Conservation (phyloP, 2,113 vertebrate species). For the Caracal caracal region DNA sequence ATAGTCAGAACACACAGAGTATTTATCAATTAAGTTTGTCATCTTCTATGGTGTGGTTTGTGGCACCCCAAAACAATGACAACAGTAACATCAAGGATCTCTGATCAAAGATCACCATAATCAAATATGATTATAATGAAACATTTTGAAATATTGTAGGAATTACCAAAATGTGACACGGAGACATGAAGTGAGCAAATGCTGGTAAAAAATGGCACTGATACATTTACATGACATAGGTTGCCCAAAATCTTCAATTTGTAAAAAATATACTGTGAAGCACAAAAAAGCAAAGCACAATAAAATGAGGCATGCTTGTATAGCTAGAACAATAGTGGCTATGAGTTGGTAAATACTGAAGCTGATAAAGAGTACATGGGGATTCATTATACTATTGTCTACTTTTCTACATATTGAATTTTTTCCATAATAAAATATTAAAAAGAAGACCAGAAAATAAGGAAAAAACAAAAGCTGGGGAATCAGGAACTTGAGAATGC, state of each 20-base stretch:
- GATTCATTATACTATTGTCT: background rate
- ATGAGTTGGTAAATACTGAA: background rate
- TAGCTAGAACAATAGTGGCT: background rate
- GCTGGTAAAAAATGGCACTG: background rate
- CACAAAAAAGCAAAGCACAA: background rate
- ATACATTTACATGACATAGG: background rate
- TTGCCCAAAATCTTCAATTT: background rate
- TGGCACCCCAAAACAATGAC: background rate
- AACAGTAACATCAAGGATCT: background rate
- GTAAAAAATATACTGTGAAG: background rate
- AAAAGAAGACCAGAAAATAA: background rate
- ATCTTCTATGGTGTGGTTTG: background rate
- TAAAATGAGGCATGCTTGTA: background rate
- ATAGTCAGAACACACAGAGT: background rate
- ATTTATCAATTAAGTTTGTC: background rate
- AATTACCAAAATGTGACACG: background rate
- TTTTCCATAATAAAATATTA: slow-evolving; percentile 1
- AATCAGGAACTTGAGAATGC: background rate
- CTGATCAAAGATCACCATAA: background rate
- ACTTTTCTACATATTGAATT: background rate
- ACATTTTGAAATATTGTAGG: background rate
- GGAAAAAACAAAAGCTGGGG: background rate
- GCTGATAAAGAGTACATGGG: background rate
- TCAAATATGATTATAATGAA: background rate
- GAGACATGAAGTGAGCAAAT: background rate